Base-by-base conservation (phyloP, 2,797 vertebrate genomes). In the Aulostomus chinensis region DNA sequence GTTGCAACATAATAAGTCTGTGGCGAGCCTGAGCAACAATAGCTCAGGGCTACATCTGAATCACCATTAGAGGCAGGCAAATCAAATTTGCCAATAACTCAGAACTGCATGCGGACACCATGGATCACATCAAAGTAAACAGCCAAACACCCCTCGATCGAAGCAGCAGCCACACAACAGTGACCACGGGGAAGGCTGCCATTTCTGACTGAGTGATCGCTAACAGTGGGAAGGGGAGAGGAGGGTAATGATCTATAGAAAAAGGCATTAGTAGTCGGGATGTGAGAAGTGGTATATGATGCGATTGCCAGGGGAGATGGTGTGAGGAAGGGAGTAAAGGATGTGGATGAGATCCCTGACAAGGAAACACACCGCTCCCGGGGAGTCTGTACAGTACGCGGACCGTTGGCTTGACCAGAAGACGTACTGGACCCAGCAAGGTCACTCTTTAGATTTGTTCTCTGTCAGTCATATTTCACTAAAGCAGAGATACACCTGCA, bases 221-320 rank as follows among this genome's bases (percentile, higher is more conserved):
- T 72, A 81, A 83, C 75, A 70, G 78, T 64, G 56, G 59, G 9
- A 34, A 52, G 74, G 77, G 60, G 46, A 78, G 58, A 71, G 64
- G 39, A 49, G 76, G 83, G 78, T 88, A 88, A 89, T 86, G 83
- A 84, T 82, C 84, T 85, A 82, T 78, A 65, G 80, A 79, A 76
- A 84, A 87, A 80, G 68, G 77, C 87, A 86, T 86, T 82, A 87
- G 68, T 7, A 30, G 46, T 1, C 5, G 66, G 59, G 66, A 73
- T 73, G 78, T 65, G 84, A 73, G 73, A 71, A 77, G 76, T 46
- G 17, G 63, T 73, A 72, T 58, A 52, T 42, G 46, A 68, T 33
- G 51, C 63, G 61, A 82, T 77, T 41, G 57, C 66, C 36, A 9
- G 18, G 61, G 75, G 84, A 80, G 81, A 72, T 58, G 60, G 54